Evolutionary conservation across 2,888 invertebrate species (phyloP).

Genomic region (Caenorhabditis sp.): DNA sequence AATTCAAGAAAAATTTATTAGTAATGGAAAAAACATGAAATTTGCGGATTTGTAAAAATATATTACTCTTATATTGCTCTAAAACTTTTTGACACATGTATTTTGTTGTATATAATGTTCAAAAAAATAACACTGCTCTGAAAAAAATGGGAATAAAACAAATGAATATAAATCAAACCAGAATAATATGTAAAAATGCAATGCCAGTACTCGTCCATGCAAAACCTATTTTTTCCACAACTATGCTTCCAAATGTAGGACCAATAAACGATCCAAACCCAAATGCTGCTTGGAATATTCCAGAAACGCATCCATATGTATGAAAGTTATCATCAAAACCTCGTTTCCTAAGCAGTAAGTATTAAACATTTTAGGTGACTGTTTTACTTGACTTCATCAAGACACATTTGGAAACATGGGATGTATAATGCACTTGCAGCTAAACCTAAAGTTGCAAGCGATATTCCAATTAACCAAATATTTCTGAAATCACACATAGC

Average conservation of each 20-base stretch:
- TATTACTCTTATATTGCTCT: no score
- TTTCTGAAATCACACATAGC: no score
- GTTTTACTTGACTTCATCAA: conserved; percentile 89
- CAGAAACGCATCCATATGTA: conserved; percentile 93
- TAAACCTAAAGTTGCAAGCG: conserved; percentile 89
- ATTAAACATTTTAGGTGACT: conserved; percentile 1
- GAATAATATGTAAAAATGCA: conserved; percentile 72
- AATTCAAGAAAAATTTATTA: no score
- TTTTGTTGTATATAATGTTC: neutral
- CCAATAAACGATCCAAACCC: conserved; percentile 87
- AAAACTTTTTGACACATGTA: no score
- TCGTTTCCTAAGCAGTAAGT: conserved; percentile 79
- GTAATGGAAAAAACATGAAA: no score
- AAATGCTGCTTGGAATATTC: conserved; percentile 93
- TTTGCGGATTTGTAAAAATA: no score
- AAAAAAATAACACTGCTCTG: conserved; percentile 21
- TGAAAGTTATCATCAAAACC: conserved; percentile 90
- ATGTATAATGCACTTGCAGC: conserved; percentile 92
- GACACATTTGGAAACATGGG: conserved; percentile 91
- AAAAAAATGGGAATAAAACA: neutral
- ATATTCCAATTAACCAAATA: conserved; percentile 86
- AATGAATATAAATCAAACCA: conserved; percentile 57
- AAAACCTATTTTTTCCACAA: conserved; percentile 82
- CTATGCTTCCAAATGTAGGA: conserved; percentile 81
- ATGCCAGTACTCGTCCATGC: conserved; percentile 83